Conservation (phyloP, 2,113 vertebrate genomes). For the Glaucidium brasilianum region DNA sequence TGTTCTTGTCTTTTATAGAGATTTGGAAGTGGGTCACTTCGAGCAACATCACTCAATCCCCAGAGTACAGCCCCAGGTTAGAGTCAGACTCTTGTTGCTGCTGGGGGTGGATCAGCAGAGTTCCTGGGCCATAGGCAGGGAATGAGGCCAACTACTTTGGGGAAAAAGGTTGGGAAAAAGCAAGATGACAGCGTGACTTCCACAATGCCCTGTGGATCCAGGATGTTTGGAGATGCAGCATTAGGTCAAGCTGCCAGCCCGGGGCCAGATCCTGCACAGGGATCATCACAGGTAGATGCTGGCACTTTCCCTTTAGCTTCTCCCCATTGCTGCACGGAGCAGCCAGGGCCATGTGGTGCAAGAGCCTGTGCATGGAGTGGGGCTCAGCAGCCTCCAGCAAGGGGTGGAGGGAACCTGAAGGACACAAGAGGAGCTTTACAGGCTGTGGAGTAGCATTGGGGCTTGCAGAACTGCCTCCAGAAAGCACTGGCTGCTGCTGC, state of each 20-base stretch:
- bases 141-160: background rate
- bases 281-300: background rate
- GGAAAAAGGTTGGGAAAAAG: background rate
- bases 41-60: background rate
- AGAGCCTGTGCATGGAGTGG: fast-evolving
- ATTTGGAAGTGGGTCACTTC: background rate
- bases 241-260: background rate
- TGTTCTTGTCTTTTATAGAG: background rate
- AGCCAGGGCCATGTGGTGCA: fast-evolving
- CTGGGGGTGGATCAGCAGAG: background rate
- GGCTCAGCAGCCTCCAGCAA: background rate
- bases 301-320: background rate
- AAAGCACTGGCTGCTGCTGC: background rate
- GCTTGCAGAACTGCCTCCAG: background rate
- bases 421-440: background rate
- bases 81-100: background rate
- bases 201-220: background rate
- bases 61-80: background rate
- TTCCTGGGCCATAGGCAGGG: background rate
- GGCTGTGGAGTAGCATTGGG: background rate
- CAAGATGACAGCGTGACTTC: background rate
- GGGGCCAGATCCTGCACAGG: background rate
- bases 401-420: background rate
- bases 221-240: background rate
- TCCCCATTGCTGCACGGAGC: background rate